Percentiles rank a stretch among this genome's conserved stretches.
These are phyloP conservation scores for Cotesia chilonis DNA, from an alignment of 1,140 invertebrate genomes.

Conservation along the genomic window DNA sequence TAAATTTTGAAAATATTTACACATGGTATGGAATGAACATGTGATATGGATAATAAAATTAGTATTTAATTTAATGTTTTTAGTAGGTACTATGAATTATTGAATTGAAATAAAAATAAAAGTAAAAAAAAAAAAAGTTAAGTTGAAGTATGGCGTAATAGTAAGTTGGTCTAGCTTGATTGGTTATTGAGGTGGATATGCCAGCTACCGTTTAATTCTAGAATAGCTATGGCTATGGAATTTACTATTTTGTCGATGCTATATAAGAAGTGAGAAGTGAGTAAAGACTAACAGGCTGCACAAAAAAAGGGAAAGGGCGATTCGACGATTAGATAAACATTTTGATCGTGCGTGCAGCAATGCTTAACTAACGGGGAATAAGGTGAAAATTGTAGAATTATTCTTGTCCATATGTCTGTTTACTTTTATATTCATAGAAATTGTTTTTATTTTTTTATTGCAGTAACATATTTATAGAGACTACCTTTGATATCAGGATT, in stretches of 20 bases:
- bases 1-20: background rate
- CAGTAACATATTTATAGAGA: no score
- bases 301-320: slow-evolving; percentile 58
- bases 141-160: slow-evolving; percentile 60
- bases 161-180: slow-evolving; percentile 57
- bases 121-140: slow-evolving; percentile 36
- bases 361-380: slow-evolving; percentile 18
- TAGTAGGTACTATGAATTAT: background rate
- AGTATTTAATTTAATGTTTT: no score
- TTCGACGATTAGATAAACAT: slow-evolving; percentile 57
- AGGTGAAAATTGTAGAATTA: background rate
- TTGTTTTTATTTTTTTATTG: slow-evolving; percentile 1
- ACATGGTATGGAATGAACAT: no score
- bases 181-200: slow-evolving; percentile 60
- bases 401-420: no score
- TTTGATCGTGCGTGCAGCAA: slow-evolving; percentile 40
- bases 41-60: no score
- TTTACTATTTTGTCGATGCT: slow-evolving; percentile 58
- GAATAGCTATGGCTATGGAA: slow-evolving; percentile 57
- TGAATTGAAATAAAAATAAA: background rate
- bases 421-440: no score
- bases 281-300: slow-evolving; percentile 41
- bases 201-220: slow-evolving; percentile 47
- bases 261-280: background rate
- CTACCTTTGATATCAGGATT: background rate